Conservation (phyloP, 2,888 invertebrate species). For the Aethes cnicana region DNA sequence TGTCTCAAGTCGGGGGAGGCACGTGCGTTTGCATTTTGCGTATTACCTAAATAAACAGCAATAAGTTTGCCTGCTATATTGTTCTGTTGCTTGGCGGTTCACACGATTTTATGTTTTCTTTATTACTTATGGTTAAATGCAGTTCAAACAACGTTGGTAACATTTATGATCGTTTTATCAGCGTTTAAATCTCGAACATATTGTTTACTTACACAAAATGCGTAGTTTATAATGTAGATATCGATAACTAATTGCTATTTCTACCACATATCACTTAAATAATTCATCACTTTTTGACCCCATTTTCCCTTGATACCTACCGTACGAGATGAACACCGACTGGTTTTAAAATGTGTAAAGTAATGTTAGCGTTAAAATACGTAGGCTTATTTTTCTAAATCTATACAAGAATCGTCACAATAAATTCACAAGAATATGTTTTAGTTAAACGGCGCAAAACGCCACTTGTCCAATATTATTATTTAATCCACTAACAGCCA, state of each 20-base stretch:
- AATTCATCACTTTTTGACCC: too few relatives aligned
- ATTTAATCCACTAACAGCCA: constrained; percentile 16
- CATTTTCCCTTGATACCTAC: too few relatives aligned
- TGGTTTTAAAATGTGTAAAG: too few relatives aligned
- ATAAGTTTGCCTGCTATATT: constrained; percentile 50
- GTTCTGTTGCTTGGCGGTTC: constrained; percentile 63
- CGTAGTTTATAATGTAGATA: too few relatives aligned
- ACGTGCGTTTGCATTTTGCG: constrained; percentile 77
- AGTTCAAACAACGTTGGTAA: neutral
- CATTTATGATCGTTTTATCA: neutral
- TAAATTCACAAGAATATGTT: constrained; percentile 6
- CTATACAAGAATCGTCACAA: too few relatives aligned
- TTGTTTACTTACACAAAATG: too few relatives aligned
- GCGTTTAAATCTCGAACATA: neutral
- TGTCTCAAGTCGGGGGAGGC: constrained; percentile 54
- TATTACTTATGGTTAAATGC: constrained; percentile 2
- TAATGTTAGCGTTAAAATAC: too few relatives aligned
- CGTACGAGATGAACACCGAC: too few relatives aligned
- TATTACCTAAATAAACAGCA: constrained; percentile 78
- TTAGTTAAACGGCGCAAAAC: neutral
- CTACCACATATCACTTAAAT: too few relatives aligned
- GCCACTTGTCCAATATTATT: constrained; percentile 15
- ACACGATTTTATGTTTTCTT: constrained; percentile 58
- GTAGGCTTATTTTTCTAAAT: too few relatives aligned
- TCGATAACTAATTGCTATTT: too few relatives aligned